Percentiles rank a stretch among this genome's conserved stretches.
phyloP scores from a whole-genome alignment of 2,888 invertebrate genomes.

The Eristalinus aeneus region DNA sequence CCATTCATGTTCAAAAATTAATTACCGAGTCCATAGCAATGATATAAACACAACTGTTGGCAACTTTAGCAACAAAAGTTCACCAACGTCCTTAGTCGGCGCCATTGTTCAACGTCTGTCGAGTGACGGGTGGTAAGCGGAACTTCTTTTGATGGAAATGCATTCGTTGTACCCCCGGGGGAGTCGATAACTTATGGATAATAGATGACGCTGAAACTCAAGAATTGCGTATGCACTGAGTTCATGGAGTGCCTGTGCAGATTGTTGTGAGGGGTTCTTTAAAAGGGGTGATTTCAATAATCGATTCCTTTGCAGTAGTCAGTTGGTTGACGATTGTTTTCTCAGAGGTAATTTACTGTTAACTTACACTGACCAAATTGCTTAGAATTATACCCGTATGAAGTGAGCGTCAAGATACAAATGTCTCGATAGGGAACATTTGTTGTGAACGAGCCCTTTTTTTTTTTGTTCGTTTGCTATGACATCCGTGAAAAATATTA shows the following conservation, averaged over 20 bases:
- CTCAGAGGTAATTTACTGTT: too few species aligned
- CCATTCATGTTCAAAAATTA: background rate
- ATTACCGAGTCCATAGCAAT: background rate
- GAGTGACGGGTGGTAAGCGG: background rate
- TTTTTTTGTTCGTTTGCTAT: too few species aligned
- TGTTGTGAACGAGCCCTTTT: too few species aligned
- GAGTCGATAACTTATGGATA: background rate
- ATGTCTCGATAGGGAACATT: too few species aligned
- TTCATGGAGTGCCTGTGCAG: background rate
- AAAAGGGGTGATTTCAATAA: too few species aligned
- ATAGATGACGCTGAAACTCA: background rate
- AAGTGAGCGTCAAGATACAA: too few species aligned
- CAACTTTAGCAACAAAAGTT: background rate
- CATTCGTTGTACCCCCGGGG: background rate
- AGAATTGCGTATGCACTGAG: background rate
- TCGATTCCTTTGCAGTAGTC: too few species aligned
- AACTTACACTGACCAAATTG: too few species aligned
- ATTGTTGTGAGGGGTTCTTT: too few species aligned
- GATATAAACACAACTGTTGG: background rate
- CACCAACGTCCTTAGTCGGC: background rate
- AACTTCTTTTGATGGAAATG: background rate
- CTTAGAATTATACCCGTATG: too few species aligned
- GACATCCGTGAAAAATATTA: too few species aligned
- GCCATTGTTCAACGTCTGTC: background rate
- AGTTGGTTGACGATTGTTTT: too few species aligned